phyloP scores from a whole-genome alignment of 2,888 invertebrate species.

The Drosophila prostipennis region DNA sequence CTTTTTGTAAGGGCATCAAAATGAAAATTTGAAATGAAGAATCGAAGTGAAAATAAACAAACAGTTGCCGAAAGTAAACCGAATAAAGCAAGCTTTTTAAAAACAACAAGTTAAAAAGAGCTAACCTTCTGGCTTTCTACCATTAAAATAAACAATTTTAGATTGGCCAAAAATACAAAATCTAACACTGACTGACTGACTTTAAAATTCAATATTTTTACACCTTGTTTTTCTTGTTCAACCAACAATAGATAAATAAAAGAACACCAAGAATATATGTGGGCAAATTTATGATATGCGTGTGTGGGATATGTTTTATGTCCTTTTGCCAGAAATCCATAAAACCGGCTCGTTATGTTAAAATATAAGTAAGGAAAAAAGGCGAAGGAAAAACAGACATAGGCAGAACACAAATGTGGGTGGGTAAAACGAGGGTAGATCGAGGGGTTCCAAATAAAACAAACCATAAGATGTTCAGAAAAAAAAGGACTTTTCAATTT shows the following conservation, averaged over 20 bases:
- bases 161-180: neutral
- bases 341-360: slow-evolving; percentile 36
- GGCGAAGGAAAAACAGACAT: slow-evolving; percentile 2
- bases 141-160: slow-evolving; percentile 1
- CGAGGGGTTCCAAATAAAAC: neutral
- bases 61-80: neutral
- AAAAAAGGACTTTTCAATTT: no score
- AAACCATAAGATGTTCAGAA: no score
- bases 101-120: neutral
- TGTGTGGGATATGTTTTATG: slow-evolving; percentile 25
- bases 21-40: neutral
- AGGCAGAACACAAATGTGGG: no score
- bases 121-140: neutral
- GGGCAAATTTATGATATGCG: slow-evolving; percentile 15
- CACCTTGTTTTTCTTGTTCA: neutral
- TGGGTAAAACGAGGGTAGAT: slow-evolving; percentile 6
- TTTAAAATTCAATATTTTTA: neutral
- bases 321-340: slow-evolving; percentile 29
- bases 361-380: slow-evolving; percentile 14
- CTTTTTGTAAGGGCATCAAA: neutral
- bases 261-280: slow-evolving; percentile 5
- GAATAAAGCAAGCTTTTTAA: neutral
- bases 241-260: slow-evolving; percentile 34
- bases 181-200: no score
- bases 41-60: neutral